phyloP scores from a whole-genome alignment of 1,140 invertebrate genomes.

The Drosophila sproati region DNA sequence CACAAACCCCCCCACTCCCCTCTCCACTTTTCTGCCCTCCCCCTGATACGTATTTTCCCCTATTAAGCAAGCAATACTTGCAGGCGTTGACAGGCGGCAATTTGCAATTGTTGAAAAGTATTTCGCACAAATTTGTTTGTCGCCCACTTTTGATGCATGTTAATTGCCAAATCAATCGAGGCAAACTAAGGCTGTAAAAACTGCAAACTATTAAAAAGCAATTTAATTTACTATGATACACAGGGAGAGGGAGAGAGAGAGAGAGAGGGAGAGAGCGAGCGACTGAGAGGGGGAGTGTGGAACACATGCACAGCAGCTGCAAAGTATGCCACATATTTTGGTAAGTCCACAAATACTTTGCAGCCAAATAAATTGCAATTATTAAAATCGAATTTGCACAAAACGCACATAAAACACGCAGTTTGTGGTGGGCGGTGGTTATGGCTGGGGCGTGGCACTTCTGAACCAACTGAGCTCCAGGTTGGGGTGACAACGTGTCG shows the following conservation, averaged over 20 bases:
- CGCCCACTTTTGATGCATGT: constrained; percentile 54
- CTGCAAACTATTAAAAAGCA: constrained; percentile 68
- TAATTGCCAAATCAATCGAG: constrained; percentile 70
- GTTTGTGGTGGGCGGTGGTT: constrained; percentile 3
- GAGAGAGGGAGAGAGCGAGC: too few species aligned
- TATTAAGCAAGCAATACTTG: not conserved
- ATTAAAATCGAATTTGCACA: constrained; percentile 79
- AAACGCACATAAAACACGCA: constrained; percentile 15
- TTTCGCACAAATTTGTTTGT: constrained; percentile 41
- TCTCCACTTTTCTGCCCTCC: not conserved
- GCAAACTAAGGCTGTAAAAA: constrained; percentile 54
- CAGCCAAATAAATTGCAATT: constrained; percentile 71
- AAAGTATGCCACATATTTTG: constrained; percentile 49
- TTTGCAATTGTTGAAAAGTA: constrained; percentile 68
- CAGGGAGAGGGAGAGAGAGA: not conserved
- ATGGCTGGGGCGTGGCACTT: constrained; percentile 13
- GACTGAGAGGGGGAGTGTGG: too few species aligned
- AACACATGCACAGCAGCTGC: not conserved
- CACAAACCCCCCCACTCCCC: not conserved
- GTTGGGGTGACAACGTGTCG: constrained; percentile 6
- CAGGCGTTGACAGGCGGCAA: constrained; percentile 63
- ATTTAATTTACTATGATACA: constrained; percentile 63
- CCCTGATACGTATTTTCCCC: not conserved
- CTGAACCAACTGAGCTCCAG: not conserved
- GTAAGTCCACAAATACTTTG: constrained; percentile 57